phyloP scores from a whole-genome alignment of 2,888 invertebrate species.

The Harpagoxenus sublaevis region DNA sequence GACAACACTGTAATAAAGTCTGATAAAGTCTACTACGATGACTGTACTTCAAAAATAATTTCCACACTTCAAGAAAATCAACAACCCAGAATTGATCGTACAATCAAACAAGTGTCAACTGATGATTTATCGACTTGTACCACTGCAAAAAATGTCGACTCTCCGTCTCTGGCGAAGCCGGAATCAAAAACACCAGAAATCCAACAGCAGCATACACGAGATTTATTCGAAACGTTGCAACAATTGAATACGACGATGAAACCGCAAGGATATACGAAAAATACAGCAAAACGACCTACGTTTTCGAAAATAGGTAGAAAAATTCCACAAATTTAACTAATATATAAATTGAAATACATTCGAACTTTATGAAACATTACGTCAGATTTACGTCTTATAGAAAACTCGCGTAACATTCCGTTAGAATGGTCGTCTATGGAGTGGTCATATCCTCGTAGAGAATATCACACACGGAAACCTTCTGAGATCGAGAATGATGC shows the following conservation, averaged over 20 bases:
- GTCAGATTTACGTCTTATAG: not conserved
- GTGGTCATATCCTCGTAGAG: not conserved
- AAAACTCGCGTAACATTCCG: not conserved
- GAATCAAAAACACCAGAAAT: not conserved
- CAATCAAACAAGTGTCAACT: not conserved
- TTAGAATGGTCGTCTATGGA: not conserved
- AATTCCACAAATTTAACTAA: not conserved
- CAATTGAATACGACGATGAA: not conserved
- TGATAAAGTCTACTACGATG: not conserved
- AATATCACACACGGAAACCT: not conserved
- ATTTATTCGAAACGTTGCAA: not conserved
- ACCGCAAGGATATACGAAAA: not conserved
- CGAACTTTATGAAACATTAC: not conserved
- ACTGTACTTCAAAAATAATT: not conserved
- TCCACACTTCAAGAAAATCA: constrained; percentile 2
- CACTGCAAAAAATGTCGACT: not conserved
- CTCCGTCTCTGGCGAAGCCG: not conserved
- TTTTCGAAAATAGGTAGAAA: not conserved
- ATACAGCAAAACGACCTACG: not conserved
- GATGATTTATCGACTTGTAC: not conserved
- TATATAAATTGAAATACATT: not conserved
- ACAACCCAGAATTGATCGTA: not conserved
- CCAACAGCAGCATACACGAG: not conserved
- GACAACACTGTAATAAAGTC: not conserved
- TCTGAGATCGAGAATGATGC: not conserved